Base-by-base conservation (phyloP, 2,113 vertebrate genomes). In the Bufo bufo region DNA sequence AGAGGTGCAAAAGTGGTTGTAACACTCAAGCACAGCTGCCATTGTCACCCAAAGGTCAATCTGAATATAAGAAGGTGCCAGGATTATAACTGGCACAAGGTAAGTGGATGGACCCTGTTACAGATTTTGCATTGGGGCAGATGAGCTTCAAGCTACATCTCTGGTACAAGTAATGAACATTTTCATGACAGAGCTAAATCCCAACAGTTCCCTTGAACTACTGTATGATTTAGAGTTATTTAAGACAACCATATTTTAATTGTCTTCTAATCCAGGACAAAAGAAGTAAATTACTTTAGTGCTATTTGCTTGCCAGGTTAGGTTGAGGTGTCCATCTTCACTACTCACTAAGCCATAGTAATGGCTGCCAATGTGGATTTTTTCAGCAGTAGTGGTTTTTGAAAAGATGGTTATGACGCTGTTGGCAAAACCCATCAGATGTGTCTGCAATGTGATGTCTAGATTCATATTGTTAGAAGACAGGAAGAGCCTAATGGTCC, bases 361-460 rank as follows among this genome's bases (percentile, higher is more conserved):
- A 85, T 85, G 56, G 14, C 50, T 69, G 43, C 47, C 82, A 84
- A 17, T 19, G 23, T 49, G 23, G 72, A 12, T 4, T 23, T 75
- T 85, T 47, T 45, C 43, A 52, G 33, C 83, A 74, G n/a, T 75
- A 75, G 84, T 20, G 66, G 52, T 75, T 74, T 85, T 54, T n/a
- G 19, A 54, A n/a, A 47, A 58, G 52, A 47, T 72, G 66, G 63
- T 72, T 63, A 65, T 19, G 58, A 61, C 47, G n/a, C 59, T 49
- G 79, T 2, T 56, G 52, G 23, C 54, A 59, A 9, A 33, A 13
- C 52, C 59, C 19, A 23, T 52, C 10, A 75, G 43, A 63, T 49
- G 58, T 50, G 72, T 77, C 69, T 85, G 50, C 20, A 58, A 85
- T 85, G 71, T 75, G 54, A 33, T 75, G 66, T 72, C 83, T 85